phyloP scores from a whole-genome alignment of 2,113 vertebrate genomes.

The Bubo scandiacus region DNA sequence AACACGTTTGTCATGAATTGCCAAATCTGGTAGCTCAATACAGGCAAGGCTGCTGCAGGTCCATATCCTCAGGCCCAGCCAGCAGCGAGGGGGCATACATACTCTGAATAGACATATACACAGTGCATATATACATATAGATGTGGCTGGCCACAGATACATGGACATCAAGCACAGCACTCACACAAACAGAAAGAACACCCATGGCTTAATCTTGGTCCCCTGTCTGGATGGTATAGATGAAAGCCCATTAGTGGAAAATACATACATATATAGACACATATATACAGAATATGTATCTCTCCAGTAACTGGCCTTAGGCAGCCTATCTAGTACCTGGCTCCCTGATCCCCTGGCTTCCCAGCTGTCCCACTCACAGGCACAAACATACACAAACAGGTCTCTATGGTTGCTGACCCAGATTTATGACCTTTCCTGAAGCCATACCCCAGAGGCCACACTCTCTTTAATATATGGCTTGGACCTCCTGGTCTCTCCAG shows the following conservation, averaged over 20 bases:
- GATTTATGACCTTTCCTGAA: not conserved
- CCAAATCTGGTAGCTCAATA: not conserved
- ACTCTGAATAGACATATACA: not conserved
- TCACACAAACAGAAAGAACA: not conserved
- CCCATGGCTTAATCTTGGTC: not conserved
- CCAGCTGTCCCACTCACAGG: not conserved
- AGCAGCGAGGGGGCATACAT: rapidly evolving
- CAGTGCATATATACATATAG: too few species aligned
- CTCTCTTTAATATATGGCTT: not conserved
- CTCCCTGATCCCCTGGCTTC: not conserved
- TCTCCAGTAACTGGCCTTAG: not conserved
- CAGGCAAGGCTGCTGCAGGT: not conserved
- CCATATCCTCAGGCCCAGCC: not conserved
- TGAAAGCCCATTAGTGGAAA: not conserved
- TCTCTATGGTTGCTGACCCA: not conserved
- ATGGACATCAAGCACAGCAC: not conserved
- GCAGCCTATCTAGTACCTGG: rapidly evolving
- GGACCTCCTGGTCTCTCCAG: not conserved
- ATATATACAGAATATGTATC: not conserved
- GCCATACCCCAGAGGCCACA: not conserved
- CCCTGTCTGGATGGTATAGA: not conserved
- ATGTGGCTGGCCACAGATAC: not conserved
- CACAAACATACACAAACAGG: not conserved
- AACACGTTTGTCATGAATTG: not conserved
- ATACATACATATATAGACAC: not conserved